Conservation (phyloP, 2,113 vertebrate species). For the Fregata magnificens region DNA sequence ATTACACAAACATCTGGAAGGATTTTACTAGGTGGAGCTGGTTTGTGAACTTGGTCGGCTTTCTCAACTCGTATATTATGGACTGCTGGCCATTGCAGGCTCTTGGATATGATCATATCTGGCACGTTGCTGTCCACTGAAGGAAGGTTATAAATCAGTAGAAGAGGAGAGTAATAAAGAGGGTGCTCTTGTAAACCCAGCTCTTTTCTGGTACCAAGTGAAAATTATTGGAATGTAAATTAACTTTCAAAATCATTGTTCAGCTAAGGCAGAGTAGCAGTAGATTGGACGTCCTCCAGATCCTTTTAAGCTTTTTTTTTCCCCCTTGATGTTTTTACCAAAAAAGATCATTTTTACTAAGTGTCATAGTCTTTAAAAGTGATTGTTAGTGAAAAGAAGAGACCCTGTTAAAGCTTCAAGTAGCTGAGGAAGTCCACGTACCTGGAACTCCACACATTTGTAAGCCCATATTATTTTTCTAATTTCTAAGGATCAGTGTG, state of each 20-base stretch:
- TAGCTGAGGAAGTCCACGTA: background rate
- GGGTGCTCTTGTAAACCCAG: background rate
- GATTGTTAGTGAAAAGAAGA: background rate
- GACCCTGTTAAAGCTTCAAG: background rate
- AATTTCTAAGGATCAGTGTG: background rate
- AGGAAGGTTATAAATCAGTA: background rate
- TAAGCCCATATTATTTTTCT: background rate
- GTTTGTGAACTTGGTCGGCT: background rate
- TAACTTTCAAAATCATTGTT: background rate
- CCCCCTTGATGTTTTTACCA: background rate
- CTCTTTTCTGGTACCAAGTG: background rate
- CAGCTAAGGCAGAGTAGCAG: background rate
- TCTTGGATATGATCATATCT: background rate
- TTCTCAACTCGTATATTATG: rapidly evolving
- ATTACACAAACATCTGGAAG: background rate
- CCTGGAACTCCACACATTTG: background rate
- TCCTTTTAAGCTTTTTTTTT: background rate
- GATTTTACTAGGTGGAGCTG: background rate
- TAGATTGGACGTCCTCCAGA: background rate
- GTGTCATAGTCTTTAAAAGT: background rate
- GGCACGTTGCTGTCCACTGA: rapidly evolving
- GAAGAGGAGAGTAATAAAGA: background rate
- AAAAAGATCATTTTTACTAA: background rate
- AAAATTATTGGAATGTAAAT: background rate
- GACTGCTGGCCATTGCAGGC: background rate